phyloP scores from a whole-genome alignment of 2,113 vertebrate genomes.

The Castor canadensis region DNA sequence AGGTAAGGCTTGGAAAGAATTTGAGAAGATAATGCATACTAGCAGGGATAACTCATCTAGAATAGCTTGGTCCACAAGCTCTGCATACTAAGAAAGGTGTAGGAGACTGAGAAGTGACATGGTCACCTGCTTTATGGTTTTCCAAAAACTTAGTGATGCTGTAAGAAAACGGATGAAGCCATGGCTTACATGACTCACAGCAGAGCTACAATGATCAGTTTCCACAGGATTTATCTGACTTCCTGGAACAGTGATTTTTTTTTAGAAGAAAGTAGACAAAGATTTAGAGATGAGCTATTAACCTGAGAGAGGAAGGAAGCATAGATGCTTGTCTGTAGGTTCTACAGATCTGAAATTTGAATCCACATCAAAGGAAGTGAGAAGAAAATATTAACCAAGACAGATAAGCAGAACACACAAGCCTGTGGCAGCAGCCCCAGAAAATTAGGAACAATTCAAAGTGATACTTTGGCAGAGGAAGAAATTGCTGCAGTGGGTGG shows the following conservation, averaged over 20 bases:
- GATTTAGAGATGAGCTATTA: neutral
- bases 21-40: neutral
- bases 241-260: neutral
- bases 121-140: neutral
- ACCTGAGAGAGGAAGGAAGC: neutral
- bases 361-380: neutral
- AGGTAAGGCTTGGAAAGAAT: neutral
- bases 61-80: neutral
- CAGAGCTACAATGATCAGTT: neutral
- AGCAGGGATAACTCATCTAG: neutral
- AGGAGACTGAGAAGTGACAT: neutral
- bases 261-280: neutral
- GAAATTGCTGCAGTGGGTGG: neutral
- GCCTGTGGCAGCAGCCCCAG: neutral
- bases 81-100: neutral
- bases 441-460: neutral
- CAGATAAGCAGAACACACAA: neutral
- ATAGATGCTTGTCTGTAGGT: neutral
- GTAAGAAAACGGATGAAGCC: neutral
- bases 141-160: neutral
- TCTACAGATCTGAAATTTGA: neutral
- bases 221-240: neutral
- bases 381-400: neutral
- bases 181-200: neutral
- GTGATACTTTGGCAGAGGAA: neutral